Evolutionary conservation across 1,140 invertebrate species (phyloP), one percentile per base, ranked within the genome.

Genomic region (Caerostris extrusa): DNA sequence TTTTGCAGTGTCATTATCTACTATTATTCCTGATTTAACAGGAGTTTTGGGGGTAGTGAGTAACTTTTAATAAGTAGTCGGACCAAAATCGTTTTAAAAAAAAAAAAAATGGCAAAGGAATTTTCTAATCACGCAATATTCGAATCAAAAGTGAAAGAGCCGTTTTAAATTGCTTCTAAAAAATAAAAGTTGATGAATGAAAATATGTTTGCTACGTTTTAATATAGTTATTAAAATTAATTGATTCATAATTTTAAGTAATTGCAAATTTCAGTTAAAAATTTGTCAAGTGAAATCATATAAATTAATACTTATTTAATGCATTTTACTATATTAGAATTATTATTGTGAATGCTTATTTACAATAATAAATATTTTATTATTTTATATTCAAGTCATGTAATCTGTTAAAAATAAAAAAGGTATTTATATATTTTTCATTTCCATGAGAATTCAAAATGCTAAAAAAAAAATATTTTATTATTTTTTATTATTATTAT

Each of bases 1-100:
- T 77, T 77, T 77, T 77, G 71, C 3, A 34, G 71, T 77, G 71
- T 77, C 71, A 77, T 77, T 77, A 77, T 53, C 50, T 5, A 53
- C 71, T 77, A 77, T 77, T 77, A 77, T 77, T 77, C 71, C 34
- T 77, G 71, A 77, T 77, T 77, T 77, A 34, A 77, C 34, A 50
- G 34, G 71, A 34, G 50, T 14, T 77, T 53, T 34, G 3, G 53
- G 71, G 34, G 71, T 77, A 77, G 71, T 77, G 50, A 77, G 69
- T 77, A 77, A 77, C 71, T 77, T 77, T 77, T 77, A 77, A 77
- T 77, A 77, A 77, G 8, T 77, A 50, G 71, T 77, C 71, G 71
- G 71, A 77, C 50, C 61, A 6, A n/a, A 34, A 64, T 10, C 12
- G 12, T n/a, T 67, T 64, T 17, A 17, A 17, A 17, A 67, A 67